These are phyloP conservation scores for Ornithoptera alexandrae DNA, from an alignment of 2,888 invertebrate genomes.

Conservation along the genomic window DNA sequence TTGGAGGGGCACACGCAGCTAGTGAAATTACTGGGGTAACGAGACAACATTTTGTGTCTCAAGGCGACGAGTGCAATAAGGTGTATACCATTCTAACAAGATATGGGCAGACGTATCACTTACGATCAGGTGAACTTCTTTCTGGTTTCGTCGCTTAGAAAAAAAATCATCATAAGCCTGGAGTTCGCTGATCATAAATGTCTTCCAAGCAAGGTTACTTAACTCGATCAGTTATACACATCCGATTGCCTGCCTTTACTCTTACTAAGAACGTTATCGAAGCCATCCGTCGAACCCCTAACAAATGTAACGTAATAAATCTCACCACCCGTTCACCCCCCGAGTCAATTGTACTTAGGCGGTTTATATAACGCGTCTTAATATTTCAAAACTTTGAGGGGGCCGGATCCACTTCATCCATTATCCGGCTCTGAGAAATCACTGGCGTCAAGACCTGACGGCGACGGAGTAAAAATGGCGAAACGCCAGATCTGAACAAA, in stretches of 20 bases:
- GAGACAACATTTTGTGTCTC: too few relatives aligned
- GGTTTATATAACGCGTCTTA: slow-evolving; percentile 17
- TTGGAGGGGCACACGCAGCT: too few relatives aligned
- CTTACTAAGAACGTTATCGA: neutral
- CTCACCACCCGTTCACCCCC: neutral
- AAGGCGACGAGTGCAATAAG: too few relatives aligned
- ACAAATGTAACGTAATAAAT: slow-evolving; percentile 13
- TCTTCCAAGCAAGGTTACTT: too few relatives aligned
- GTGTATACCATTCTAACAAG: too few relatives aligned
- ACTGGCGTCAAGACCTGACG: slow-evolving; percentile 23
- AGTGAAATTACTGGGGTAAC: too few relatives aligned
- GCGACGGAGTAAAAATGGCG: slow-evolving; percentile 29
- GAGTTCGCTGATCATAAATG: too few relatives aligned
- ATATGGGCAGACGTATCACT: too few relatives aligned
- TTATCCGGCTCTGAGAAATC: slow-evolving; percentile 30
- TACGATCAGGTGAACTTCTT: too few relatives aligned
- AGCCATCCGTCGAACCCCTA: neutral
- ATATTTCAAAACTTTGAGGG: slow-evolving; percentile 28
- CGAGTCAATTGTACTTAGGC: slow-evolving; percentile 12
- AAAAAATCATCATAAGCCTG: too few relatives aligned
- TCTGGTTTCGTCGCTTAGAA: too few relatives aligned
- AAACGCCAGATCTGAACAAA: slow-evolving; percentile 28
- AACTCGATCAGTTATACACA: too few relatives aligned
- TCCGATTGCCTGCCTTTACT: neutral
- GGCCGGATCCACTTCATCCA: slow-evolving; percentile 29